A percentile compares a stretch with the other conserved stretches of the same genome.
Conservation (phyloP, 2,797 vertebrate genomes). For the Knipowitschia caucasica region DNA sequence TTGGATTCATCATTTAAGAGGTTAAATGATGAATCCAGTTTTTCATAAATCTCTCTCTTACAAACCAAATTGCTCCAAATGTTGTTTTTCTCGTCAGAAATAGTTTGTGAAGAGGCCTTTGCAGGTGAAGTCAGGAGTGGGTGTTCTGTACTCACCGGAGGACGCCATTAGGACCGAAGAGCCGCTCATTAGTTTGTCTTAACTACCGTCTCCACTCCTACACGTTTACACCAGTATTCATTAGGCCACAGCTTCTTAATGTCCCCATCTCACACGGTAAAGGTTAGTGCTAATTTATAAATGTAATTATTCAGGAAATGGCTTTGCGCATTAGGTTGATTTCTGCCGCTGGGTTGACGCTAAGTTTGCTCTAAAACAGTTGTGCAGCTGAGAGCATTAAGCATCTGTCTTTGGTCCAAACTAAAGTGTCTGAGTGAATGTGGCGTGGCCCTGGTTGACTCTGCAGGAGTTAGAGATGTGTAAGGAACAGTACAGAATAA, state of each 20-base stretch:
- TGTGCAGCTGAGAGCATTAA: not conserved
- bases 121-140: constrained; percentile 15
- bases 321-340: not conserved
- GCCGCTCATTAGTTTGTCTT: constrained; percentile 49
- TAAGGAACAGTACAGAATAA: constrained; percentile 13
- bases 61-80: too few relatives aligned
- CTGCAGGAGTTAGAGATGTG: constrained; percentile 18
- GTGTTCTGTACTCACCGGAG: constrained; percentile 51
- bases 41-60: too few relatives aligned
- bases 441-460: constrained; percentile 3
- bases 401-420: constrained; percentile 12
- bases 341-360: constrained; percentile 2
- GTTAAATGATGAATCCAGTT: too few relatives aligned
- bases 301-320: constrained; percentile 8
- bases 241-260: not conserved
- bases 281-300: constrained; percentile 4
- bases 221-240: not conserved
- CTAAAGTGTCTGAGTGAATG: constrained; percentile 22
- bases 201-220: constrained; percentile 40
- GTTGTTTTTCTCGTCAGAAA: not conserved
- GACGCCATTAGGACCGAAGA: constrained; percentile 55
- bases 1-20: too few relatives aligned
- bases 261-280: not conserved
- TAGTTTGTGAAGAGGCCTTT: not conserved
- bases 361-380: constrained; percentile 8